Conservation (phyloP, 2,888 invertebrate genomes). For the Molorchus minor region DNA sequence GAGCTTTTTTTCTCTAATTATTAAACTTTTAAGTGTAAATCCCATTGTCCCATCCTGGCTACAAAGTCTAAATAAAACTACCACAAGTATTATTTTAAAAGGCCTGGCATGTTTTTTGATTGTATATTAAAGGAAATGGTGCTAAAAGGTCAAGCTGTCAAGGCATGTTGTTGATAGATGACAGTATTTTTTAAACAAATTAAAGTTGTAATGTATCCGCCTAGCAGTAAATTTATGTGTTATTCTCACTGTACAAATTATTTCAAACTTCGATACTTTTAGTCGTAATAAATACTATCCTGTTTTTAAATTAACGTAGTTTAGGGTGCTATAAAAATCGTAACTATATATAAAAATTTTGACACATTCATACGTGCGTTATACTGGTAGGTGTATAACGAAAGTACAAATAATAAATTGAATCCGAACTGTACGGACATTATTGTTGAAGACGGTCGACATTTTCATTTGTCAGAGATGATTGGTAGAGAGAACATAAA, state of each 20-base stretch:
- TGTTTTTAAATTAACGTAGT: background rate
- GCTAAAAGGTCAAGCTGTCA: background rate
- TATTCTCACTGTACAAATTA: too few relatives aligned
- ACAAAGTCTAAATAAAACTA: too few relatives aligned
- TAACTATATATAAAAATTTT: conserved; percentile 11
- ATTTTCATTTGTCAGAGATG: conserved; percentile 51
- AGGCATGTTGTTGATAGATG: background rate
- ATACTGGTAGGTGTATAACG: conserved; percentile 16
- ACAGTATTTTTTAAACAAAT: background rate
- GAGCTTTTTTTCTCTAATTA: too few relatives aligned
- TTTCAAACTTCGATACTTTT: too few relatives aligned
- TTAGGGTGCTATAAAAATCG: background rate
- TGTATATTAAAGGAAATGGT: too few relatives aligned
- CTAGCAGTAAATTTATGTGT: background rate
- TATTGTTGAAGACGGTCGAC: conserved; percentile 51
- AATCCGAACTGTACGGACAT: conserved; percentile 41
- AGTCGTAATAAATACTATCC: too few relatives aligned
- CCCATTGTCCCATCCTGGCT: too few relatives aligned
- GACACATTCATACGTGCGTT: conserved; percentile 6
- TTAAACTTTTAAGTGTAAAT: too few relatives aligned
- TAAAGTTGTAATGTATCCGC: background rate
- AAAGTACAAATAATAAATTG: conserved; percentile 38
- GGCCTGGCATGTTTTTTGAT: too few relatives aligned
- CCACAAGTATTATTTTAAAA: too few relatives aligned
- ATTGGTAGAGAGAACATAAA: conserved; percentile 48